Conservation (phyloP, 64 coral and sea anemone genomes). For the Actinia tenebrosa region DNA sequence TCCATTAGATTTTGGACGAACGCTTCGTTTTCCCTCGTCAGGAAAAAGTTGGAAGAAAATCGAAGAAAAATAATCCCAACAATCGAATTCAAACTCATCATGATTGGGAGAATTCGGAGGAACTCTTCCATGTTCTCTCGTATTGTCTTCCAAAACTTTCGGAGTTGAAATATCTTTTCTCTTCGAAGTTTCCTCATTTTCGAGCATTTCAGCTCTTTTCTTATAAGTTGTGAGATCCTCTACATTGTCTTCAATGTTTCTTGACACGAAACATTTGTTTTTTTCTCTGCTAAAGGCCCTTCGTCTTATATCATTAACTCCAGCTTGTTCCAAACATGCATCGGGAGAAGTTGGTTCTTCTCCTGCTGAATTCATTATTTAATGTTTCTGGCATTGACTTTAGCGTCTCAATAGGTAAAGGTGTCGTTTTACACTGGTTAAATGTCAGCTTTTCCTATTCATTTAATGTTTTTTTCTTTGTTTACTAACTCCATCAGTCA, state of each 20-base stretch:
- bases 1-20: neutral
- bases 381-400: neutral
- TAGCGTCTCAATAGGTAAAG: neutral
- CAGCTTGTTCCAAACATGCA: neutral
- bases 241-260: slow-evolving; percentile 12
- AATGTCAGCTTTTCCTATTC: neutral
- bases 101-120: slow-evolving; percentile 4
- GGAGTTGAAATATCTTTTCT: neutral
- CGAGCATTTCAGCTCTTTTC: neutral
- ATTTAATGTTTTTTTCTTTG: neutral
- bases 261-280: neutral
- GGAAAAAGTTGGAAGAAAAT: slow-evolving; percentile 18
- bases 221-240: neutral
- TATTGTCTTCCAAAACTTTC: neutral
- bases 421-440: slow-evolving; percentile 4
- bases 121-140: slow-evolving; percentile 1
- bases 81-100: slow-evolving; percentile 2
- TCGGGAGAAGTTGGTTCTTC: neutral
- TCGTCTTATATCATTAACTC: neutral
- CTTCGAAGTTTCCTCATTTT: neutral
- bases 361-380: neutral
- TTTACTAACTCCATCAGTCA: neutral
- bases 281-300: neutral
- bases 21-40: neutral
- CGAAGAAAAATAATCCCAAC: slow-evolving; percentile 3